Evolutionary conservation across 2,113 vertebrate species (phyloP).

Genomic region (Panthera leo): DNA sequence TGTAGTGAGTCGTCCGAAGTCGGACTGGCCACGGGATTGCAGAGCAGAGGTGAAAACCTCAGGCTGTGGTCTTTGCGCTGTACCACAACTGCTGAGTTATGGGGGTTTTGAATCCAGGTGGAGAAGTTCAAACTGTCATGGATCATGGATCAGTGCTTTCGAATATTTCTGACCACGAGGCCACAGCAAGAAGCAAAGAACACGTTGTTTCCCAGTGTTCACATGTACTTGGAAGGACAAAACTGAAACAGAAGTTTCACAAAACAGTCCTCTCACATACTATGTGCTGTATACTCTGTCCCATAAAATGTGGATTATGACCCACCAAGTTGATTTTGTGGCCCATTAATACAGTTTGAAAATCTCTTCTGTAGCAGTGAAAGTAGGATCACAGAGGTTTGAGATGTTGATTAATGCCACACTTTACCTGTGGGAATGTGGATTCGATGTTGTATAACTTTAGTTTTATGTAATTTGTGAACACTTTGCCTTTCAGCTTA

Average conservation of each 20-base stretch:
- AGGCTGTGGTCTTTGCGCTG: neutral
- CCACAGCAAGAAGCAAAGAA: neutral
- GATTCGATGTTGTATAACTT: neutral
- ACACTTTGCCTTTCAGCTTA: conserved; percentile 87
- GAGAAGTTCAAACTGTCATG: neutral
- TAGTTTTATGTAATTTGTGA: neutral
- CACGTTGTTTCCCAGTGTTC: neutral
- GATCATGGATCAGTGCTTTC: neutral
- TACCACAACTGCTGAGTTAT: neutral
- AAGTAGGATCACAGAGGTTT: neutral
- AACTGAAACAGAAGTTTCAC: neutral
- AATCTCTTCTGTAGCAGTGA: neutral
- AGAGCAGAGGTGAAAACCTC: neutral
- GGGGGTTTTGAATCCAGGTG: neutral
- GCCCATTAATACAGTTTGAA: neutral
- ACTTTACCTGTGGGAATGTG: neutral
- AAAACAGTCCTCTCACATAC: neutral
- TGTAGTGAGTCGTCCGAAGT: neutral
- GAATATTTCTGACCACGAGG: neutral
- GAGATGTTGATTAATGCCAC: neutral
- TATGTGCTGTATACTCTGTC: neutral
- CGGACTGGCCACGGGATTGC: neutral
- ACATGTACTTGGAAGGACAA: neutral
- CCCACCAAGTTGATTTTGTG: neutral
- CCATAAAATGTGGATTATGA: neutral